A percentile compares a stretch with the other conserved stretches of the same genome.
Evolutionary conservation across 2,797 vertebrate genomes (phyloP).

Genomic region (Sardinella longiceps): DNA sequence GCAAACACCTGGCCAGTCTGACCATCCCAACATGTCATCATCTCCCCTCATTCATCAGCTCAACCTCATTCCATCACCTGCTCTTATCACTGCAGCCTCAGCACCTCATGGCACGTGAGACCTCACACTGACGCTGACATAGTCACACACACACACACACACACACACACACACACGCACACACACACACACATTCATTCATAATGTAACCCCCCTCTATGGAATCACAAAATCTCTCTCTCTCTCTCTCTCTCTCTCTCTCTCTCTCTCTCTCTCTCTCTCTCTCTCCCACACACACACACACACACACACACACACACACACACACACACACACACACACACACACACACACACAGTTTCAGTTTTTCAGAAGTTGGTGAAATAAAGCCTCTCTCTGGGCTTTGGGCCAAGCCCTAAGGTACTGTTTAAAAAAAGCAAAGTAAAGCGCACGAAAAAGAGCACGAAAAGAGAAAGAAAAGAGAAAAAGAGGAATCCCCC

Average conservation of each 20-base stretch:
- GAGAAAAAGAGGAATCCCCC: too few relatives aligned
- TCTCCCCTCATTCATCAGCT: conserved; percentile 45
- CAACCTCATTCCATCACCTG: background rate
- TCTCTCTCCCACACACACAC: background rate
- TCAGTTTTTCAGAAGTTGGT: too few relatives aligned
- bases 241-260: too few relatives aligned
- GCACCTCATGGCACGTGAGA: conserved; percentile 46
- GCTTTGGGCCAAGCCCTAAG: background rate
- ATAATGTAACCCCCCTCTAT: too few relatives aligned
- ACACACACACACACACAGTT: background rate
- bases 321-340: background rate
- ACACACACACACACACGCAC: too few relatives aligned
- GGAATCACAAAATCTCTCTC: too few relatives aligned
- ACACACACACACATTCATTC: too few relatives aligned
- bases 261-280: too few relatives aligned
- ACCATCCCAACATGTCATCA: conserved; percentile 51
- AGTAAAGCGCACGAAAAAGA: conserved; percentile 44
- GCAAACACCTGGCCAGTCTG: conserved; percentile 13
- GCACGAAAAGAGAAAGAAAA: background rate
- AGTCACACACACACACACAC: too few relatives aligned
- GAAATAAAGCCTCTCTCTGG: background rate
- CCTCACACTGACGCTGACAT: background rate
- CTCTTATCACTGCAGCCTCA: conserved; percentile 54
- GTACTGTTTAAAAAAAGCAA: background rate
- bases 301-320: background rate